Conservation (phyloP, 2,113 vertebrate genomes). For the Rhynchopsitta pachyrhyncha region DNA sequence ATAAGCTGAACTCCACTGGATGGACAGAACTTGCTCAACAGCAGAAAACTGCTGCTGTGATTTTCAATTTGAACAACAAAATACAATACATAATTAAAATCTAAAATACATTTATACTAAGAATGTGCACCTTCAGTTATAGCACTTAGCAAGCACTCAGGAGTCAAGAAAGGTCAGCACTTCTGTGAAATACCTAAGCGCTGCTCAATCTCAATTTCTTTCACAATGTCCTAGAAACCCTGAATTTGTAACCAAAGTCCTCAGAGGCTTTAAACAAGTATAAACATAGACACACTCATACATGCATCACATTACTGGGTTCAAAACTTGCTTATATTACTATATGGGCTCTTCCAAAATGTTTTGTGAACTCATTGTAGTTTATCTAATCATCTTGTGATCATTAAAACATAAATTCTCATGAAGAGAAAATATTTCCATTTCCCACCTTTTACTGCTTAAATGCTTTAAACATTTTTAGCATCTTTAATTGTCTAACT, state of each 20-base stretch:
- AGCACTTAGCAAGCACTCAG: neutral
- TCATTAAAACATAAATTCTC: neutral
- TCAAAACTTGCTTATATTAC: neutral
- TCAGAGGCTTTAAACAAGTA: neutral
- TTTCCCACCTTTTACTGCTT: neutral
- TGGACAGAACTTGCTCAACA: neutral
- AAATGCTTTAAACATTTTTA: neutral
- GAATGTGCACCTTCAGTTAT: neutral
- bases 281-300: neutral
- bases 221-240: neutral
- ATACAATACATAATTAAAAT: neutral
- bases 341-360: neutral
- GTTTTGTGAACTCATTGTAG: neutral
- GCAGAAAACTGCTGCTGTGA: neutral
- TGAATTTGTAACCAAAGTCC: neutral
- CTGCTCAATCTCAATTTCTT: neutral
- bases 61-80: neutral
- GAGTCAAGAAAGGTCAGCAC: neutral
- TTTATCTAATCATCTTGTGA: neutral
- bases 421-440: neutral
- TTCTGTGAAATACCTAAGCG: neutral
- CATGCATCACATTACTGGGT: neutral
- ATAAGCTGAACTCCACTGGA: neutral
- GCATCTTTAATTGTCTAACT: neutral
- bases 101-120: neutral